Evolutionary conservation across 2,113 vertebrate species (phyloP), one percentile per base, ranked within the genome.

Genomic region (Phodopus roborovskii): DNA sequence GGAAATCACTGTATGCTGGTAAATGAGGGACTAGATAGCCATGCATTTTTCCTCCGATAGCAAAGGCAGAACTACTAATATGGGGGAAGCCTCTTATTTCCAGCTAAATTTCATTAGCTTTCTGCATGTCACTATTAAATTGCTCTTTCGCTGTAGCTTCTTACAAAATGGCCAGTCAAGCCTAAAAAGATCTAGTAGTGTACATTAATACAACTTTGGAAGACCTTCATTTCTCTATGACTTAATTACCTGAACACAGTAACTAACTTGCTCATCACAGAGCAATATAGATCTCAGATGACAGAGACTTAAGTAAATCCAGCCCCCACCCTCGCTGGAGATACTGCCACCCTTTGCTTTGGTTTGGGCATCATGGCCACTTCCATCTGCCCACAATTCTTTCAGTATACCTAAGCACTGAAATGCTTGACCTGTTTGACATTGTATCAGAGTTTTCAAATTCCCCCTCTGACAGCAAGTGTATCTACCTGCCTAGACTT

Each of bases 401-500:
- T 45, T 75, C 50, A 13, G 1, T 0, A 2, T 85, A 88, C 92
- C 53, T 92, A n/a, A 3, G 64, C 0, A 24, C 15, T 24, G 33
- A 39, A 71, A 81, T 96, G 60, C 93, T 92, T 97, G 81, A 50
- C 53, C 53, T 19, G 39, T 5, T 24, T 97, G 97, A 94, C 94
- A 92, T 88, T 96, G 22, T 96, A 81, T 94, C 87, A 96, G 91
- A 89, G 84, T 96, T 92, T 94, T 98, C 95, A 91, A 96, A 83
- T 56, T 98, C 94, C 96, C 81, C 56, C 91, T 96, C 89, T 39
- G 94, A 98, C 97, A 98, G 97, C 79, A 92, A 98, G 96, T 68
- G n/a, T 96, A 97, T 97, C 96, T 95, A 96, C 97, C 97, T 98
- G 98, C 98, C 98, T 98, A 82, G 58, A 85, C 94, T 66, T 93